Evolutionary conservation across 2,888 invertebrate genomes (phyloP).

Genomic region (Amphiduros pacificus): DNA sequence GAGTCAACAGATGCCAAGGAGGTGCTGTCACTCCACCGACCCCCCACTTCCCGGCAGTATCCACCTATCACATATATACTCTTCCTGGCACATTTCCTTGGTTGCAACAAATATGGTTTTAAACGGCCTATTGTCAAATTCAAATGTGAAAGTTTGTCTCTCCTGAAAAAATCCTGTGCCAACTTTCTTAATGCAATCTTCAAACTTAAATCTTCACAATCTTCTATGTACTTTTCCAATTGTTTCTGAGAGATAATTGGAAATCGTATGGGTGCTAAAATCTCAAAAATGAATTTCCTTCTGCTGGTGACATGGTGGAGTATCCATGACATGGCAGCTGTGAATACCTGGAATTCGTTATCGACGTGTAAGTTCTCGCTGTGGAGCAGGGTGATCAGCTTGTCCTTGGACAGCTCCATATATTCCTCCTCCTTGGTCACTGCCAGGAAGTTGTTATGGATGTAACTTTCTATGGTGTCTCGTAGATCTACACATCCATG

Average conservation of each 20-base stretch:
- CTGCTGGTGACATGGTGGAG: slow-evolving; percentile 77
- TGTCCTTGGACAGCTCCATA: slow-evolving; percentile 77
- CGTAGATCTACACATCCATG: slow-evolving; percentile 80
- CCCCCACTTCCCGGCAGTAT: slow-evolving; percentile 81
- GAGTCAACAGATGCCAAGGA: slow-evolving; percentile 82
- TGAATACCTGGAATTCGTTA: slow-evolving; percentile 80
- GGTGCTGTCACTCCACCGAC: slow-evolving; percentile 69
- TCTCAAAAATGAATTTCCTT: slow-evolving; percentile 82
- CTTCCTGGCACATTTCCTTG: slow-evolving; percentile 82
- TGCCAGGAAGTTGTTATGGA: slow-evolving; percentile 82
- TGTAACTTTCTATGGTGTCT: slow-evolving; percentile 77
- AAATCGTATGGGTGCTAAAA: slow-evolving; percentile 78
- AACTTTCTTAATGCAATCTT: slow-evolving; percentile 70
- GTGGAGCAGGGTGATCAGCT: slow-evolving; percentile 75
- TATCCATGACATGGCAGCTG: slow-evolving; percentile 86
- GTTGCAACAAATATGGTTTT: slow-evolving; percentile 62
- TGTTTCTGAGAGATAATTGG: slow-evolving; percentile 80
- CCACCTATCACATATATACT: slow-evolving; percentile 87
- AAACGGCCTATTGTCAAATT: slow-evolving; percentile 7
- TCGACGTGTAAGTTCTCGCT: slow-evolving; percentile 87
- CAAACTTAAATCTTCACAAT: slow-evolving; percentile 79
- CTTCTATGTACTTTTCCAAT: slow-evolving; percentile 75
- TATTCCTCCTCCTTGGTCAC: slow-evolving; percentile 83
- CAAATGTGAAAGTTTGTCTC: not conserved
- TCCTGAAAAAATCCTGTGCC: slow-evolving; percentile 34